Evolutionary conservation across 2,797 vertebrate genomes (phyloP), one percentile per base, ranked within the genome.

Genomic region (Crocodylus rhombifer): DNA sequence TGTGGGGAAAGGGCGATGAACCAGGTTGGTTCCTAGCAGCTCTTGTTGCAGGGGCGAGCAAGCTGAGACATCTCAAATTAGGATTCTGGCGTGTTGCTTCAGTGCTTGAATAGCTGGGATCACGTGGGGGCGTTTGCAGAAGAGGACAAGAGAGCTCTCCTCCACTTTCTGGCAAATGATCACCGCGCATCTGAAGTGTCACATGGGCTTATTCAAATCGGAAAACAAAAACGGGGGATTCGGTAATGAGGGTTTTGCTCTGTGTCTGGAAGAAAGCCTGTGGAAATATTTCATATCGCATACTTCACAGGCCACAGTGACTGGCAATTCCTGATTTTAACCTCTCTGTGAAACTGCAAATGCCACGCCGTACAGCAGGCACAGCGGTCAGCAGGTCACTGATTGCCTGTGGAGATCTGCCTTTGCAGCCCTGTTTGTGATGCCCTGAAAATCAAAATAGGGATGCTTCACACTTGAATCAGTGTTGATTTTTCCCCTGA

Each of bases 1-100:
- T 6, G 71, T 91, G 92, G 89, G 87, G 75, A 93, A 94, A 93
- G 93, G 94, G 96, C 92, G 94, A 91, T 92, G 94, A 92, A 93
- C 95, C 82, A 91, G 92, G 91, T 96, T 93, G 85, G 83, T 92
- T 92, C 86, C 5, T 92, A 91, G 80, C 89, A 56, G 90, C 75
- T 88, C 92, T 95, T 96, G 88, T 77, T 95, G 67, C 84, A 85
- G 85, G 61, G 95, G 63, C 89, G 87, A 91, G 93, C 91, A 92
- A 94, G 83, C 82, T 63, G 67, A 78, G 84, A 95, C 92, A 91
- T 95, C 92, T 95, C 84, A 60, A 82, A 77, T 93, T 90, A 93
- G 92, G 77, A 77, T 92, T 94, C 91, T 87, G 84, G 88, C 85
- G 96, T 92, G 91, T 84, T 93, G 88, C 94, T 94, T 73, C 79